Conservation (phyloP, 2,888 invertebrate species). For the Calameuta pallipes region DNA sequence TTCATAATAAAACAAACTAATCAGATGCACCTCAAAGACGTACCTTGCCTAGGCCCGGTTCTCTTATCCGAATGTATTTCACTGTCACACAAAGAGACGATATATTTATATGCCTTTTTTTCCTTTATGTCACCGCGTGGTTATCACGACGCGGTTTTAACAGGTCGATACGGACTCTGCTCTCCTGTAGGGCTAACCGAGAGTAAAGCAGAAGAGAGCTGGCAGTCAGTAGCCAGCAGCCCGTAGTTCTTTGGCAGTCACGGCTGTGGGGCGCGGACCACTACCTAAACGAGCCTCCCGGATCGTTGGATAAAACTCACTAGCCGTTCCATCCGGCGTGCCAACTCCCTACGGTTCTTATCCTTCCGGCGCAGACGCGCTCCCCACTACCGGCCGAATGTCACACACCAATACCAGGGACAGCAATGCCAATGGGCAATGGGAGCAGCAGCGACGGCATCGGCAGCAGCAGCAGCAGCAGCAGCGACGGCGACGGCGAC, state of each 20-base stretch:
- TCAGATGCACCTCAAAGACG: neutral
- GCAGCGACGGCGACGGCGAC: neutral
- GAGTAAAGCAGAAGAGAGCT: neutral
- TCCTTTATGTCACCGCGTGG: neutral
- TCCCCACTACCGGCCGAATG: constrained; percentile 7
- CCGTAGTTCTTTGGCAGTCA: constrained; percentile 43
- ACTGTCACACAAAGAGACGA: neutral
- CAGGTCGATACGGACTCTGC: neutral
- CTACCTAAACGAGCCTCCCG: constrained; percentile 63
- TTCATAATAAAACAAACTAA: neutral
- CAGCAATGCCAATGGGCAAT: neutral
- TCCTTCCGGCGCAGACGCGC: neutral
- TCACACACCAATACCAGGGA: neutral
- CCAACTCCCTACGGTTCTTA: constrained; percentile 17
- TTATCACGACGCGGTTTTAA: neutral
- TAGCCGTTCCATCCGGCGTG: constrained; percentile 31
- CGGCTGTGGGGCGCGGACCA: constrained; percentile 63
- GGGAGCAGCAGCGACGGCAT: constrained; percentile 10
- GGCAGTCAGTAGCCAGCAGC: neutral
- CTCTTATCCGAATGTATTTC: neutral
- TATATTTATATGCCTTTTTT: neutral
- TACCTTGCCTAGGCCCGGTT: neutral
- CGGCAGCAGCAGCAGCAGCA: too few relatives aligned
- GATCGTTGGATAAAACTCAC: constrained; percentile 64
- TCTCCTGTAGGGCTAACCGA: neutral